phyloP scores from a whole-genome alignment of 1,140 invertebrate species.

The Diachasmimorpha longicaudata region DNA sequence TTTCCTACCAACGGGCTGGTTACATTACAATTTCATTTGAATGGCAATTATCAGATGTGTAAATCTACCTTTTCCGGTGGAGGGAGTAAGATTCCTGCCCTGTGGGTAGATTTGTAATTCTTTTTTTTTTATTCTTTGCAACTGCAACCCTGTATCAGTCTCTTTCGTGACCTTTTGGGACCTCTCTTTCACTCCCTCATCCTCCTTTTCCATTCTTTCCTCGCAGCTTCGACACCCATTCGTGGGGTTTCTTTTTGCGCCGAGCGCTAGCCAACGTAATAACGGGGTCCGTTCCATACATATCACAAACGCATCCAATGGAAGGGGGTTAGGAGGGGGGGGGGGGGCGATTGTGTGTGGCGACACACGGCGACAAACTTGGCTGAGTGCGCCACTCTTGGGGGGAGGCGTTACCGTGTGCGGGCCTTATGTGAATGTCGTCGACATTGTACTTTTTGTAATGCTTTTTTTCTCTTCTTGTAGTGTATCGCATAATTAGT shows the following conservation, averaged over 20 bases:
- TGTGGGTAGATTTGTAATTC: not conserved
- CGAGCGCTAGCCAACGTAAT: slow-evolving; percentile 16
- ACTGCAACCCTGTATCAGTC: not conserved
- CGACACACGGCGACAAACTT: slow-evolving; percentile 5
- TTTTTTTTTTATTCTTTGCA: not conserved
- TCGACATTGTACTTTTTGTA: not conserved
- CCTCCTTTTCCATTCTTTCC: not conserved
- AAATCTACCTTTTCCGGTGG: not conserved
- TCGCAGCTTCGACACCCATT: slow-evolving; percentile 16
- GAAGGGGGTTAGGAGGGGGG: not conserved
- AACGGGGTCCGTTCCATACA: slow-evolving; percentile 3
- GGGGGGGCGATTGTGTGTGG: not conserved
- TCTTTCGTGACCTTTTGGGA: not conserved
- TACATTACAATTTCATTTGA: slow-evolving; percentile 6
- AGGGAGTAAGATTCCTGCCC: not conserved
- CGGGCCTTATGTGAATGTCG: not conserved
- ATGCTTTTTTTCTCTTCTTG: not conserved
- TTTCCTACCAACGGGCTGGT: not conserved
- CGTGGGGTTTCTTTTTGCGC: slow-evolving; percentile 12
- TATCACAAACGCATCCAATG: not conserved
- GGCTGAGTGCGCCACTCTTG: not conserved
- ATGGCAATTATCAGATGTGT: slow-evolving; percentile 12
- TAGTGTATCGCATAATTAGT: not conserved
- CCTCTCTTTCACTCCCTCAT: slow-evolving; percentile 11
- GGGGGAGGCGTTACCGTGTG: not conserved